Base-by-base conservation (phyloP, 2,888 invertebrate genomes). In the Sphinx pinastri region DNA sequence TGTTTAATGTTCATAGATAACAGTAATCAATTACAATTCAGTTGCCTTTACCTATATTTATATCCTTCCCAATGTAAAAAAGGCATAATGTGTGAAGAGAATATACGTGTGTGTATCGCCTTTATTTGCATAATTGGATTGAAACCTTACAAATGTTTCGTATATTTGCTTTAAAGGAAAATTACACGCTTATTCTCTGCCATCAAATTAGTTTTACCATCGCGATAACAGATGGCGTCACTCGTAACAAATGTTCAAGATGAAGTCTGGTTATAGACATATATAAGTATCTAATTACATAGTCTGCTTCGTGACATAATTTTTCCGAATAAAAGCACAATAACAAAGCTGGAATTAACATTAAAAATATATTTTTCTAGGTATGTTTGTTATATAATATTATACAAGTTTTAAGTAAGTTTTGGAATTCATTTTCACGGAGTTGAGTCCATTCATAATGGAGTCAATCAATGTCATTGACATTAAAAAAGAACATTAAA, bases 111-210 rank as follows among this genome's bases (percentile, higher is more conserved):
- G 75, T 73, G 74, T 25, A 76, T 77, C 77, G 82, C 77, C 79
- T 81, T 73, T 73, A 76, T 75, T 68, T 66, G 67, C 71, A 70
- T 81, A 81, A 81, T 81, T 80, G 82, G 81, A 82, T 81, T 79
- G 80, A 82, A 82, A 58, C 81, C 82, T 74, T 82, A 81, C 76
- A 72, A 79, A 76, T 74, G 71, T 68, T 52, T 2, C 38, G 45
- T 67, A 52, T 68, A 67, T 68, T 71, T 59, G 68, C 66, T 55
- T 52, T 59, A 66, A 71, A 67, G 69, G 69, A 69, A 69, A 71
- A 60, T 51, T 69, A 67, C 51, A 19, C 25, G 57, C 49, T 63
- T 49, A 63, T 63, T 63, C 63, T 60, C n/a, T 31, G 49, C 49
- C 52, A 59, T 49, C 13, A 14, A 49, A 49, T 57, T 13, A 68